Base-by-base conservation (phyloP, 2,113 vertebrate genomes). In the Erythrocercus mccallii region DNA sequence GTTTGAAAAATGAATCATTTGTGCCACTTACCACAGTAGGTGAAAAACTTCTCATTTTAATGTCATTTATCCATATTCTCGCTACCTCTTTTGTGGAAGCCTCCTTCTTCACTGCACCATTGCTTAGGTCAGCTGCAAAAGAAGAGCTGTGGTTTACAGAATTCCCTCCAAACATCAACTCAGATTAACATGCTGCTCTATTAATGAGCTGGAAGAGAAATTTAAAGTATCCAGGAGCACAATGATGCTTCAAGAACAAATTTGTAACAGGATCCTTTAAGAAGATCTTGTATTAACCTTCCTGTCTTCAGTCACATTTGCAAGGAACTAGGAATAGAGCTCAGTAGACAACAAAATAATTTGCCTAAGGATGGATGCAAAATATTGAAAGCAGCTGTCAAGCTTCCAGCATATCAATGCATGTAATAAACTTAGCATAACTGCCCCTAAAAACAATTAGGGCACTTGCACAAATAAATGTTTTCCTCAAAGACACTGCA, bases 51-150 rank as follows among this genome's bases (percentile, higher is more conserved):
- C 98, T 98, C 97, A 99, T 97, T 98, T 99, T 99, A 73, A 99
- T 91, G 89, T 99, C 99, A 42, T 99, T 99, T 87, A 99, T 98
- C 99, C 99, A 99, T 96, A 99, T 98, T 97, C 99, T 98, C 86
- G 99, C 95, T n/a, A 98, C 97, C 76, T 99, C 99, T 98, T 99
- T 99, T 74, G 98, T 98, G 31, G 98, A 97, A 50, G 98, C 97
- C 64, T 99, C 99, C 92, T 99, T 99, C 96, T 99, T 99, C 93
- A 99, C 96, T 37, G 98, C 96, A 70, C 99, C 99, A 92, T 99
- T 99, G 97, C 99, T 99, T 42, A 99, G 77, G 88, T 99, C 99
- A 80, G 98, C 99, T 99, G 93, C 61, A 98, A 97, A 68, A 96
- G 74, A 87, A 76, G 42, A 96, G 42, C 20, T 56, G 72, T 10